Base-by-base conservation (phyloP, 1,140 invertebrate species). In the Drosophila setifemur region DNA sequence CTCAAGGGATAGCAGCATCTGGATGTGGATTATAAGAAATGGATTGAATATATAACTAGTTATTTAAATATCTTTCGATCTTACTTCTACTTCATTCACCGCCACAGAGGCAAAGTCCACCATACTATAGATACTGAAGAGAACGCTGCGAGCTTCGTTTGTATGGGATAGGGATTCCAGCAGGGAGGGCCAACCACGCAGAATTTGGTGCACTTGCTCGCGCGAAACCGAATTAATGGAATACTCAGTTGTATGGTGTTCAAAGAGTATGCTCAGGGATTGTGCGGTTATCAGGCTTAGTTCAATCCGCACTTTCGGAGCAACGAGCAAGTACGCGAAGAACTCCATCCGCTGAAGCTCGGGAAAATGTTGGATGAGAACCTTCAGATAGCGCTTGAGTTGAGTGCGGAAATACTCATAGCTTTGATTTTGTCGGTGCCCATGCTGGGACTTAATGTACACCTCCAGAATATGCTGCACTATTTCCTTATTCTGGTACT, bases 391-490 rank as follows among this genome's bases (percentile, higher is more conserved):
- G 8, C 11, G 39, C 4, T 39, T 25, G 1, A 85, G 35, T 2
- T 47, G n/a, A 7, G 8, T 2, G 6, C 55, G 44, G 2, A 73
- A 66, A 23, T 58, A 33, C 2, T 47, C 28, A 31, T 63, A 60
- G 8, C 4, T 71, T 1, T 12, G 6, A 9, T 18, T 66, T 2
- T 35, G 52, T 0, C 25, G 42, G 6, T 3, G 21, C 7, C 6
- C 53, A 2, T 42, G 8, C 12, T 47, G 33, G 0, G 35, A 26
- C 48, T 85, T 85, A 0, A 48, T 3, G 26, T 72, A 85, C 1
- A 60, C 48, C n/a, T 79, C 66, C 11, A 85, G 14, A 2, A 79
- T 64, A 23, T 85, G 79, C n/a, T 63, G n/a, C 2, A 50, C 42
- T 37, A 85, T 64, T 5, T 75, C 60, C 5, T 4, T 19, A 1